Evolutionary conservation across 1,140 invertebrate genomes (phyloP).

Genomic region (Battus philenor): DNA sequence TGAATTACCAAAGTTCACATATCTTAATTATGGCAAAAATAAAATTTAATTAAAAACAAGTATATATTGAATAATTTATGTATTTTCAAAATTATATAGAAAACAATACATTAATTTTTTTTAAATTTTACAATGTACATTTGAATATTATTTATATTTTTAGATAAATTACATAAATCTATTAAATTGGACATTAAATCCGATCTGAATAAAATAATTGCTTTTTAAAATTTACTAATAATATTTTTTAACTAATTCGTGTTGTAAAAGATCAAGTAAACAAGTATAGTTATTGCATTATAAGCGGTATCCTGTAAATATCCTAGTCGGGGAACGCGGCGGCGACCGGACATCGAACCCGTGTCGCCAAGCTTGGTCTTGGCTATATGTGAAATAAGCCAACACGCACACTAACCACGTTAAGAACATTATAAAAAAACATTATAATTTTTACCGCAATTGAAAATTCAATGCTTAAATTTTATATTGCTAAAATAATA

Average conservation of each 20-base stretch:
- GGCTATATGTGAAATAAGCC: constrained; percentile 11
- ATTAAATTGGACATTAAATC: too few species aligned
- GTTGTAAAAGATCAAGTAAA: too few species aligned
- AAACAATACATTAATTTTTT: background rate
- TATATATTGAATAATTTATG: too few species aligned
- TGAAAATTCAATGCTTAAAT: too few species aligned
- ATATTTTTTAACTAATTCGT: too few species aligned
- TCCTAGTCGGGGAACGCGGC: constrained; percentile 38
- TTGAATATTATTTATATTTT: background rate
- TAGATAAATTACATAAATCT: background rate
- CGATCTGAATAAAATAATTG: too few species aligned
- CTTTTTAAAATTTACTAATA: too few species aligned
- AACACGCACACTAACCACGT: constrained; percentile 10
- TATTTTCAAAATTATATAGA: constrained; percentile 1
- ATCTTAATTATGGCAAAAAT: too few species aligned
- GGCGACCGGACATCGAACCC: constrained; percentile 60
- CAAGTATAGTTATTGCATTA: constrained; percentile 26
- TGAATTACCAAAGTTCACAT: too few species aligned
- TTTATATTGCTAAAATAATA: too few species aligned
- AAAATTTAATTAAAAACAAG: too few species aligned
- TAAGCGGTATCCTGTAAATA: constrained; percentile 58
- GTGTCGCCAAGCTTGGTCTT: constrained; percentile 22
- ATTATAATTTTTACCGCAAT: too few species aligned
- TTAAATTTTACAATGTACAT: background rate
- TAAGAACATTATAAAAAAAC: background rate